Evolutionary conservation across 2,888 invertebrate species (phyloP).

Genomic region (Temnothorax ravouxi): DNA sequence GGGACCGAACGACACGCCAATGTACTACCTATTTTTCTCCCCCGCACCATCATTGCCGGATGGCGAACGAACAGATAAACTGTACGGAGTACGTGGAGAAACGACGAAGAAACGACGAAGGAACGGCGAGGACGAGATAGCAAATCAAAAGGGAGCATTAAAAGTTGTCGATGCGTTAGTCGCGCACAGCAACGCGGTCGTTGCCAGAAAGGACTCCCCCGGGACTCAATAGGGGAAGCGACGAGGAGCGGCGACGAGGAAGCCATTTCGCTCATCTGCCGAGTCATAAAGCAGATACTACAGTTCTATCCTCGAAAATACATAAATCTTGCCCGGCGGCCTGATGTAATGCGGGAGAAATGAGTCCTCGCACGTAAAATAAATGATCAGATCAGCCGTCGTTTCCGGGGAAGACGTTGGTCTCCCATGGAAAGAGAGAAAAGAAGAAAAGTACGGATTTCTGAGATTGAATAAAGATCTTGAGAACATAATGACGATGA

Average conservation of each 20-base stretch:
- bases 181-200: slow-evolving; percentile 71
- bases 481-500: slow-evolving; percentile 52
- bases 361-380: slow-evolving; percentile 74
- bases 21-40: slow-evolving; percentile 28
- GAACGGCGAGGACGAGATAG: slow-evolving; percentile 59
- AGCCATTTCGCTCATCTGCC: slow-evolving; percentile 84
- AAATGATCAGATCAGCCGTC: slow-evolving; percentile 75
- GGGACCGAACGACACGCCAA: slow-evolving; percentile 10
- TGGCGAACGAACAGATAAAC: slow-evolving; percentile 47
- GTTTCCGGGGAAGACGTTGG: slow-evolving; percentile 60
- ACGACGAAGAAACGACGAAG: slow-evolving; percentile 20
- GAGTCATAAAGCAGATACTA: slow-evolving; percentile 84
- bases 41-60: slow-evolving; percentile 17
- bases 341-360: slow-evolving; percentile 72
- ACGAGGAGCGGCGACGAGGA: slow-evolving; percentile 60
- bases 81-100: background rate
- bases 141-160: slow-evolving; percentile 80
- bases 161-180: slow-evolving; percentile 81
- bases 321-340: slow-evolving; percentile 78
- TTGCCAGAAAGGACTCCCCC: slow-evolving; percentile 80
- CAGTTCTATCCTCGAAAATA: slow-evolving; percentile 79
- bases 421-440: background rate
- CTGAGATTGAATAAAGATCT: slow-evolving; percentile 40
- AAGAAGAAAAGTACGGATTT: background rate
- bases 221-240: slow-evolving; percentile 74